Evolutionary conservation across 2,888 invertebrate genomes (phyloP).

Genomic region (Allolobophora icterica): DNA sequence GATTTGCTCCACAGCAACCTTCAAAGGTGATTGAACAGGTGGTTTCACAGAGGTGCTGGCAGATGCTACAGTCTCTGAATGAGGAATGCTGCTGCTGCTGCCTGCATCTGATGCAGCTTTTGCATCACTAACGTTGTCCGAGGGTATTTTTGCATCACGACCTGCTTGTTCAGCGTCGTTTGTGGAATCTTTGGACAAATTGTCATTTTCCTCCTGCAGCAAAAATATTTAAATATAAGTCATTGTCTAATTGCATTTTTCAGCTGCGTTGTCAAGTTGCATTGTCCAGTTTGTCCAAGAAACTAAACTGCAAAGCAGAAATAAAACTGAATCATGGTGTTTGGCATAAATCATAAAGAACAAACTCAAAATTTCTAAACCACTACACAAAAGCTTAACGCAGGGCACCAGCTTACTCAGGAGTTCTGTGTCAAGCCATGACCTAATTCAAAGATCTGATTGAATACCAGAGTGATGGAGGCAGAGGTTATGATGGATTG

Average conservation of each 20-base stretch:
- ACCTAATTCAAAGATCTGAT: neutral
- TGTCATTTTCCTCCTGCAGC: slow-evolving; percentile 17
- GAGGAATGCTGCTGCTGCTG: neutral
- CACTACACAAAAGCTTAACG: neutral
- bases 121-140: no score
- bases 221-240: neutral
- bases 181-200: neutral
- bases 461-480: neutral
- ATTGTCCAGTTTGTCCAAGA: neutral
- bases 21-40: neutral
- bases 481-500: neutral
- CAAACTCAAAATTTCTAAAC: neutral
- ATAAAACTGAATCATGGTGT: neutral
- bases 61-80: neutral
- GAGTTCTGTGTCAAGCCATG: neutral
- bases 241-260: no score
- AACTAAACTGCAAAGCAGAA: neutral
- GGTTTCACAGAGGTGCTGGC: neutral
- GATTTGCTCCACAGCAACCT: neutral
- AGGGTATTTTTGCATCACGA: neutral
- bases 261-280: no score
- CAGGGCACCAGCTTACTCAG: neutral
- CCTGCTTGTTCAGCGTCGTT: neutral
- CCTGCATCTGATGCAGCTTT: neutral
- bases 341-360: no score